Evolutionary conservation across 1,140 invertebrate species (phyloP), one percentile per base, ranked within the genome.

Genomic region (Lucilia cuprina): DNA sequence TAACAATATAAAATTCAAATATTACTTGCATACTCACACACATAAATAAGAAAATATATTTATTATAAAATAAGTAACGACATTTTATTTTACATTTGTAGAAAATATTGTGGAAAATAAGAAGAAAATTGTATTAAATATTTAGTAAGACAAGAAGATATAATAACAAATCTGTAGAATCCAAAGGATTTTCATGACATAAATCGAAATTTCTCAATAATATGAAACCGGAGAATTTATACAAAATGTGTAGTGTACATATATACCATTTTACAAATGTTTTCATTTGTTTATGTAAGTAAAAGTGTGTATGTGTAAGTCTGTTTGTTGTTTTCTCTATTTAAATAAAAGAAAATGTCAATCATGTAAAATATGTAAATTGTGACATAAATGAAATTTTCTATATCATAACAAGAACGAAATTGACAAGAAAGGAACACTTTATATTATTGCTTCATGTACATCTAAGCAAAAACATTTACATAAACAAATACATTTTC

Each of bases 331-430:
- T 10, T 60, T 60, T 14, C 13, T 60, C 55, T 13, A 60, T 60
- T 60, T 60, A n/a, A 60, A 60, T 60, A 14, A 21, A 70, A 21
- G 65, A 70, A 70, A 70, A 70, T 70, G 65, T 70, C 65, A 70
- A 70, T 70, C 65, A 70, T 70, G 65, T 70, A 70, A 70, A 70
- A 70, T 70, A 70, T 70, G 65, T 70, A 70, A 70, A 70, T 70
- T 70, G 65, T 70, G 65, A 70, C n/a, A 70, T 19, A 70, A 70
- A 70, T 70, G 65, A 70, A 70, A 70, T 70, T 70, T 70, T 70
- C 14, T 70, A 70, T 70, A 70, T 21, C 65, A 70, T 21, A 70
- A 70, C 65, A 70, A 70, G 14, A 70, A 70, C 19, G 65, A 70
- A 70, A 70, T 70, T 70, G 65, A 70, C 65, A 70, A 70, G 65